phyloP scores from a whole-genome alignment of 2,888 invertebrate species.

The Protodeltote pygarga region DNA sequence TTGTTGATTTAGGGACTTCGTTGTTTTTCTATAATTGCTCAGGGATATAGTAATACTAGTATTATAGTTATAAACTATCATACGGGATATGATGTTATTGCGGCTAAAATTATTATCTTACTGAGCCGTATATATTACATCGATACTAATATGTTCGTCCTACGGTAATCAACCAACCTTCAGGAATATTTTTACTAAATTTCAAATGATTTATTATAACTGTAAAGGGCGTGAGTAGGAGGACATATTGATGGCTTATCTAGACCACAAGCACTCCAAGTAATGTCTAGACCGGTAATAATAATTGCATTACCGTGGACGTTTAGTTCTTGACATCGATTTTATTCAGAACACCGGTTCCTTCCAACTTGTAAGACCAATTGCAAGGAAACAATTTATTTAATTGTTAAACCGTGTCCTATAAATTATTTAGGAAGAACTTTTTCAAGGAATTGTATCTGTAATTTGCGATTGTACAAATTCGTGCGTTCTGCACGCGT shows the following conservation, averaged over 20 bases:
- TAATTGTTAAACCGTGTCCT: slow-evolving; percentile 20
- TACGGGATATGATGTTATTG: no score
- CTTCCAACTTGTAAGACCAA: not conserved
- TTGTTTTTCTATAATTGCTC: no score
- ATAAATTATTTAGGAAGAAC: slow-evolving; percentile 1
- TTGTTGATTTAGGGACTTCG: no score
- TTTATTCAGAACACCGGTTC: slow-evolving; percentile 4
- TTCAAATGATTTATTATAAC: slow-evolving; percentile 1
- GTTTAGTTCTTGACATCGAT: slow-evolving; percentile 44
- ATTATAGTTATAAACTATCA: no score
- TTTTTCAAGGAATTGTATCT: slow-evolving; percentile 18
- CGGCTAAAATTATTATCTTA: no score
- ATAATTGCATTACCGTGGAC: slow-evolving; percentile 32
- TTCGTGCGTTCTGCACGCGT: slow-evolving; percentile 2
- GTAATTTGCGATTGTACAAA: slow-evolving; percentile 1
- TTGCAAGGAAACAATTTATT: slow-evolving; percentile 29
- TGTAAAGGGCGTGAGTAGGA: slow-evolving; percentile 17
- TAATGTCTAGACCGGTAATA: slow-evolving; percentile 20
- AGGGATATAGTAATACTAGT: no score
- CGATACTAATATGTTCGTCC: no score
- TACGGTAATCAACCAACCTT: no score
- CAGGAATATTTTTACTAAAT: not conserved
- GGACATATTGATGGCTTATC: slow-evolving; percentile 23
- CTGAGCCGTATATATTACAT: no score
- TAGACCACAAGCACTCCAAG: slow-evolving; percentile 22